Percentiles rank a stretch among this genome's conserved stretches.
Conservation (phyloP, 2,797 vertebrate species). For the Peromyscus aztecus region DNA sequence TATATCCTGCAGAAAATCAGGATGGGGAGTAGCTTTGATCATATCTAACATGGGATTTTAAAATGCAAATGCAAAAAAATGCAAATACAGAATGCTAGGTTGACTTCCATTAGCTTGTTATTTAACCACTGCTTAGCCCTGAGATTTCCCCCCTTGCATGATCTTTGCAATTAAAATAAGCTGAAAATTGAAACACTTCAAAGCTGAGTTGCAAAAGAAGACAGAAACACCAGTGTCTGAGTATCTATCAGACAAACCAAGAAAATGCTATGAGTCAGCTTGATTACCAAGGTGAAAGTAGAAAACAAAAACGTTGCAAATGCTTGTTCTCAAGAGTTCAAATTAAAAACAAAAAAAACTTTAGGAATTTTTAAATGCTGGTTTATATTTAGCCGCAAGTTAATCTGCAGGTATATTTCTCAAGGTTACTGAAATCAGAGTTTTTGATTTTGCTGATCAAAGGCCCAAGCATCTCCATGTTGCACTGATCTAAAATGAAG, state of each 20-base stretch:
- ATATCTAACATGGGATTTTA: constrained; percentile 48
- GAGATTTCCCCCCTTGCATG: constrained; percentile 11
- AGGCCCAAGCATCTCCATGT: not conserved
- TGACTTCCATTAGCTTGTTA: constrained; percentile 57
- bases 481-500: not conserved
- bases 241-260: constrained; percentile 38
- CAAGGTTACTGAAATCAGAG: constrained; percentile 9
- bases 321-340: not conserved
- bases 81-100: constrained; percentile 43
- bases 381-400: constrained; percentile 23
- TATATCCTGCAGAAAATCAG: constrained; percentile 55
- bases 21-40: constrained; percentile 37
- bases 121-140: constrained; percentile 37
- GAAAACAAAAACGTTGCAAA: constrained; percentile 9
- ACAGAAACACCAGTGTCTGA: not conserved
- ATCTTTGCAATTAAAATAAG: constrained; percentile 69
- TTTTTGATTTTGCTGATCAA: constrained; percentile 45
- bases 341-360: constrained; percentile 3
- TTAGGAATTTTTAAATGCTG: constrained; percentile 13
- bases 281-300: constrained; percentile 37
- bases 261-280: not conserved
- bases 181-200: constrained; percentile 34
- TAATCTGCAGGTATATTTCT: not conserved
- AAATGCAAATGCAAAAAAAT: constrained; percentile 65
- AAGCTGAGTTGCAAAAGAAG: constrained; percentile 30